A percentile compares a stretch with the other conserved stretches of the same genome.
phyloP scores from a whole-genome alignment of 2,113 vertebrate genomes.

The Corythaixoides concolor region DNA sequence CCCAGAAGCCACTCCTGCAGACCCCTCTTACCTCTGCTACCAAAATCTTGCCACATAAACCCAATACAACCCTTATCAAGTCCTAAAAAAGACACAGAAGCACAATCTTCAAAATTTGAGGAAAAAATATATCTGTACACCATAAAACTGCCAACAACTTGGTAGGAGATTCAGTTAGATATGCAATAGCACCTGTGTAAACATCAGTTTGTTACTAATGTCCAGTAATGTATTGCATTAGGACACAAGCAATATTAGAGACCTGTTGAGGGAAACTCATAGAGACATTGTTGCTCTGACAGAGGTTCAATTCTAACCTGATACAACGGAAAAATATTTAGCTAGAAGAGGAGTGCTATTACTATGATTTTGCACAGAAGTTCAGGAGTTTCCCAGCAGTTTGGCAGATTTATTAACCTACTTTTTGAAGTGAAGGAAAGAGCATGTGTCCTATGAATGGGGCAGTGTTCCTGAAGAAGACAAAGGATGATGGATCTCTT shows the following conservation, averaged over 20 bases:
- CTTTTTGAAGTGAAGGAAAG: not conserved
- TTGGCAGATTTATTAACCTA: not conserved
- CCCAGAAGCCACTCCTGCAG: not conserved
- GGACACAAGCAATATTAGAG: not conserved
- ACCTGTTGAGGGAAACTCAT: not conserved
- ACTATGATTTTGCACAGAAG: not conserved
- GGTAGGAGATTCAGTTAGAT: not conserved
- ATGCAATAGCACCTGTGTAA: not conserved
- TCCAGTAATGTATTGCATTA: not conserved
- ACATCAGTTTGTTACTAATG: not conserved
- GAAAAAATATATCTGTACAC: not conserved
- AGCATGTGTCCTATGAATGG: not conserved
- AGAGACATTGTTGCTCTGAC: not conserved
- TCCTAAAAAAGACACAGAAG: not conserved
- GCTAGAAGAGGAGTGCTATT: not conserved
- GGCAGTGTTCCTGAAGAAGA: not conserved
- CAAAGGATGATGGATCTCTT: not conserved
- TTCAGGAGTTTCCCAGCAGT: not conserved
- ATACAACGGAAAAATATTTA: not conserved
- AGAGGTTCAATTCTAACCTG: not conserved
- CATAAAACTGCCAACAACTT: not conserved
- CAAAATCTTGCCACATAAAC: not conserved
- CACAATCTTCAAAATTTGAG: not conserved
- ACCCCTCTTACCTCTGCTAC: accelerated
- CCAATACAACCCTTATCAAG: not conserved